Percentiles rank a stretch among this genome's conserved stretches.
Conservation (phyloP, 2,113 vertebrate genomes). For the Eptatretus burgeri region DNA sequence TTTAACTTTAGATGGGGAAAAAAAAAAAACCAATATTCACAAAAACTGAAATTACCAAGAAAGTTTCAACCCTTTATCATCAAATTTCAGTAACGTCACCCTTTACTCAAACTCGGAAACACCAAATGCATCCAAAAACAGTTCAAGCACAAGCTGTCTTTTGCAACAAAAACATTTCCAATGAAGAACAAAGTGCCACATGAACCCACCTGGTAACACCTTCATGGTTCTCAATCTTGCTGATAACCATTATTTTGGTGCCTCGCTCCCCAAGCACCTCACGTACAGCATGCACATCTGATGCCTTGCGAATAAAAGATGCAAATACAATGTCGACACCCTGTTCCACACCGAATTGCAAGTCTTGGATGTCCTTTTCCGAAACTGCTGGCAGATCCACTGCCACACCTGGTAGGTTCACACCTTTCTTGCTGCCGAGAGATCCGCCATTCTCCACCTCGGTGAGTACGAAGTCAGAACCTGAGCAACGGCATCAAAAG, state of each 20-base stretch:
- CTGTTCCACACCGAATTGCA: constrained; percentile 71
- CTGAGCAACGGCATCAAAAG: constrained; percentile 15
- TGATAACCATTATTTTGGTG: constrained; percentile 86
- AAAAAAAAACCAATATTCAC: not conserved
- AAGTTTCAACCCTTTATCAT: not conserved
- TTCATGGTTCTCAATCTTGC: constrained; percentile 95
- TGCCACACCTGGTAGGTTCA: constrained; percentile 62
- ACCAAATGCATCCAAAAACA: too few relatives aligned
- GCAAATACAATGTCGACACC: constrained; percentile 88
- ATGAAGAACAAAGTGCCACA: too few relatives aligned
- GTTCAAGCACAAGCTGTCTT: too few relatives aligned
- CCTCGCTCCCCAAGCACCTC: constrained; percentile 69
- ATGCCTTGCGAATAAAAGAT: constrained; percentile 80
- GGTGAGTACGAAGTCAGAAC: constrained; percentile 32
- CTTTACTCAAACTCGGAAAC: too few relatives aligned
- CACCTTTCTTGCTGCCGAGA: constrained; percentile 83
- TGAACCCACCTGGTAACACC: constrained; percentile 48
- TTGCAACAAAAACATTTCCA: too few relatives aligned
- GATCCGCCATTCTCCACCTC: constrained; percentile 54
- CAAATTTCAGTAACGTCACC: too few relatives aligned
- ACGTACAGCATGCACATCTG: constrained; percentile 59
- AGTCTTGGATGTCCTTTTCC: constrained; percentile 63
- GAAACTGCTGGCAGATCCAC: constrained; percentile 72
- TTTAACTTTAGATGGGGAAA: too few relatives aligned
- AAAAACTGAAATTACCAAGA: too few relatives aligned